A percentile compares a stretch with the other conserved stretches of the same genome.
phyloP scores from a whole-genome alignment of 2,888 invertebrate species.

The Ptycholaimellus sp. region DNA sequence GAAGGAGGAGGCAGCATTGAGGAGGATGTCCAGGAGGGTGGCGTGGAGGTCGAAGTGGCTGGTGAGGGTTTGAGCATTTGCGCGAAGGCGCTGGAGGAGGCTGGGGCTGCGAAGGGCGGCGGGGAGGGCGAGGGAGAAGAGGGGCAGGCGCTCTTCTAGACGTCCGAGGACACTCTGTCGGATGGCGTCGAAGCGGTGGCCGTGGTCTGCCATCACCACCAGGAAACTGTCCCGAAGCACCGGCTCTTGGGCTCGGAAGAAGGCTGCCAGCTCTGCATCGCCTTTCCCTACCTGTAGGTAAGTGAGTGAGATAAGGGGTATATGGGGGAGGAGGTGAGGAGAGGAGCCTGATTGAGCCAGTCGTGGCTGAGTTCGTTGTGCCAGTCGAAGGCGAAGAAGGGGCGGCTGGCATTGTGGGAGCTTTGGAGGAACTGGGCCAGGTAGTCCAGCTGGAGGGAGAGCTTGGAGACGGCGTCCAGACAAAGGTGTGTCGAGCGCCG shows the following conservation, averaged over 20 bases:
- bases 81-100: too few species aligned
- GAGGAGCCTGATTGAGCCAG: slow-evolving; percentile 26
- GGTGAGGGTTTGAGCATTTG: slow-evolving; percentile 7
- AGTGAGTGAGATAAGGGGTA: background rate
- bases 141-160: slow-evolving; percentile 20
- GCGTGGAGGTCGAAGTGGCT: slow-evolving; percentile 17
- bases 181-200: slow-evolving; percentile 28
- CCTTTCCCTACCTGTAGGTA: slow-evolving; percentile 19
- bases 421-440: slow-evolving; percentile 21
- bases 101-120: too few species aligned
- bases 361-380: slow-evolving; percentile 29
- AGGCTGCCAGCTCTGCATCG: slow-evolving; percentile 26
- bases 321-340: too few species aligned
- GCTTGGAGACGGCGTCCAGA: slow-evolving; percentile 17
- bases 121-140: slow-evolving; percentile 18
- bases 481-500: slow-evolving; percentile 16
- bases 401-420: slow-evolving; percentile 7
- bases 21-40: slow-evolving; percentile 13
- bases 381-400: slow-evolving; percentile 16
- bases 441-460: slow-evolving; percentile 20
- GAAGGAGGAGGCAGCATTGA: slow-evolving; percentile 2
- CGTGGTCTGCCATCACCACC: slow-evolving; percentile 28
- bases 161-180: slow-evolving; percentile 21
- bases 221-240: slow-evolving; percentile 14
- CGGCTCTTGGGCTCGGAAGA: slow-evolving; percentile 15